These are phyloP conservation scores for Tribolium madens DNA, from an alignment of 1,140 invertebrate genomes.

Conservation along the genomic window DNA sequence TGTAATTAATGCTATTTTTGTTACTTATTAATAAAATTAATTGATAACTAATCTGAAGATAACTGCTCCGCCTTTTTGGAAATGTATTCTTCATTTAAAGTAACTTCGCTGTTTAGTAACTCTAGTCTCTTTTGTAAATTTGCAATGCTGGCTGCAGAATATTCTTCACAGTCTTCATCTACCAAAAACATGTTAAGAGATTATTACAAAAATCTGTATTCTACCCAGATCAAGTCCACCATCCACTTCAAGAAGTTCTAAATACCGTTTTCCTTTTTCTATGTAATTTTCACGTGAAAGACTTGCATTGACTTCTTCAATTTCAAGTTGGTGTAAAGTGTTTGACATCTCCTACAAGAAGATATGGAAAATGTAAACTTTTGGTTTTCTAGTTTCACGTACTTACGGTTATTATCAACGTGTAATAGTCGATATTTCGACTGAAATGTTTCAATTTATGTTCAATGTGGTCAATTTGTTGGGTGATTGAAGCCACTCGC, in stretches of 20 bases:
- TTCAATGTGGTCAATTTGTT: conserved; percentile 4
- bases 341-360: neutral
- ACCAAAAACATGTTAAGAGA: too few species aligned
- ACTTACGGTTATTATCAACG: neutral
- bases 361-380: neutral
- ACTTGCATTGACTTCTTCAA: neutral
- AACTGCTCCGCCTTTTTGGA: neutral
- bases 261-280: neutral
- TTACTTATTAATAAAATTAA: conserved; percentile 1
- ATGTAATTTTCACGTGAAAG: neutral
- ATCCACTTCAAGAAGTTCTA: neutral
- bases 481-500: neutral
- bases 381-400: neutral
- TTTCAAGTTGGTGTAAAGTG: neutral
- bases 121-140: neutral
- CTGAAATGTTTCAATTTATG: neutral
- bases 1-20: neutral
- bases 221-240: neutral
- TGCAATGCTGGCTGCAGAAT: neutral
- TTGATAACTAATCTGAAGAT: neutral
- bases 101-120: neutral
- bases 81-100: neutral
- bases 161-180: neutral
- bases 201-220: neutral
- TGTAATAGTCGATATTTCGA: neutral